Base-by-base conservation (phyloP, 2,113 vertebrate genomes). In the Phalacrocorax carbo region DNA sequence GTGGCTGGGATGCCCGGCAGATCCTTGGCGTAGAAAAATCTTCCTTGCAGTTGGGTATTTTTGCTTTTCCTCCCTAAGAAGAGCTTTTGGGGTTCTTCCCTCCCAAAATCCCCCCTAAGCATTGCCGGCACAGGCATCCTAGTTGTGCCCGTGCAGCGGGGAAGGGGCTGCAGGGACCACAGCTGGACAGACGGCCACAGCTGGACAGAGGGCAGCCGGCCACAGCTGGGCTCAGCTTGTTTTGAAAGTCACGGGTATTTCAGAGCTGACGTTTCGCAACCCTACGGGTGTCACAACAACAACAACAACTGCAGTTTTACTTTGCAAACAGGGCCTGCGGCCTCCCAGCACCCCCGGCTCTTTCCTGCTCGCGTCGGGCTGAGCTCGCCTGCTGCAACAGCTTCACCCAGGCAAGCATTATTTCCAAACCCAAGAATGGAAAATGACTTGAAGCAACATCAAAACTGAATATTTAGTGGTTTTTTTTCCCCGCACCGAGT, bases 71-170 rank as follows among this genome's bases (percentile, higher is more conserved):
- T 58, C 42, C 32, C 32, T n/a, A 11, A 19, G 11, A 27, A 68
- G 40, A 76, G 19, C 22, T 75, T 69, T 13, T 5, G 32, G 55
- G n/a, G 15, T 26, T 49, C 79, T 30, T 10, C 0, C 4, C 5
- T 7, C 5, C 57, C 42, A 10, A 29, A 12, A 18, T 40, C 62
- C 10, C 8, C 8, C 7, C 26, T 60, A 7, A 34, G 52, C 26
- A 8, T 18, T 25, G 1, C 23, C 22, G 49, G 48, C 7, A 8
- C 38, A 3, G 12, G 26, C 49, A 48, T 4, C 20, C 9, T 19
- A 3, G 19, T 23, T 2, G 7, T 10, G 32, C 18, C 51, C 7
- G 1, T 15, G 57, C 36, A 1, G 76, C 0, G 0, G 25, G 49
- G 64, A 52, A 49, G 40, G 65, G 88, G 78, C 60, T 23, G 46